Evolutionary conservation across 2,113 vertebrate species (phyloP), one percentile per base, ranked within the genome.

Genomic region (Leptosomus discolor): DNA sequence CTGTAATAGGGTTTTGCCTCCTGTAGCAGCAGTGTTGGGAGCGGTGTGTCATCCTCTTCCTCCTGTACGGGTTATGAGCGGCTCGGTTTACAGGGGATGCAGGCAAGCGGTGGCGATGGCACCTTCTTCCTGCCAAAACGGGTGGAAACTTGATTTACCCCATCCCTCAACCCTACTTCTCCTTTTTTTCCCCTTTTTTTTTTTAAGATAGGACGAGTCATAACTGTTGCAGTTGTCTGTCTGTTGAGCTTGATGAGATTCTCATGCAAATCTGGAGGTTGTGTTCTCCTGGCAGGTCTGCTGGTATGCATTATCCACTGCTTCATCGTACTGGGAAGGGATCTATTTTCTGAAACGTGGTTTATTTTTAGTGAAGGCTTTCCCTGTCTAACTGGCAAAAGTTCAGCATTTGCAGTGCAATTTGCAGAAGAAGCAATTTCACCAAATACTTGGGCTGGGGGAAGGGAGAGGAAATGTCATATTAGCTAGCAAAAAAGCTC

Each of bases 361-460:
- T 95, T 95, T 96, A 94, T 94, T 97, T 96, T 94, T 94, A 94
- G 88, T 67, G 45, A 51, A 79, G 95, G 57, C 87, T 94, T 92
- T 88, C 88, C 73, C 89, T 68, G 61, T 86, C 68, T 88, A 76
- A 90, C 84, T 92, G 94, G 90, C 85, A 94, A 71, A 91, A 93
- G 85, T 97, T 94, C 92, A 93, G 95, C 53, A 20, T 95, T 96
- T 92, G 87, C 61, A 77, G 60, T 0, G 0, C 24, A 24, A 68
- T 93, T 90, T 94, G 92, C 80, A 88, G 63, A 88, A 90, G 69
- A 24, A 91, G 50, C 4, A 4, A 51, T 88, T 94, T 91, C 80
- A 36, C 46, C 73, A 67, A 92, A 58, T 75, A n/a, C 80, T 81
- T 0, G 0, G 41, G 46, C 45, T 92, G 88, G 86, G 93, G 94